phyloP scores from a whole-genome alignment of 2,888 invertebrate species.

The Stenichneumon culpator region DNA sequence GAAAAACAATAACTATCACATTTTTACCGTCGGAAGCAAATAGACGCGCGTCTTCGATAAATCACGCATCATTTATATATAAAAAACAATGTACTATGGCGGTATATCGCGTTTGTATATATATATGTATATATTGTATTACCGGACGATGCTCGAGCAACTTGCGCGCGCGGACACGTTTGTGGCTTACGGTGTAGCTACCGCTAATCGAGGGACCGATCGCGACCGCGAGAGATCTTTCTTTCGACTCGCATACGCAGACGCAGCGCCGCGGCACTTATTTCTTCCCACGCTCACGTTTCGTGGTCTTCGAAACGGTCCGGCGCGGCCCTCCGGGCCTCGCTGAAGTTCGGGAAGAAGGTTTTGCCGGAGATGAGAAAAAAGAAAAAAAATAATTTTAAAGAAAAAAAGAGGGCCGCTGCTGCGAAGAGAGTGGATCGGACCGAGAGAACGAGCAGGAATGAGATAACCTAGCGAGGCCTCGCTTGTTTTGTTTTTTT shows the following conservation, averaged over 20 bases:
- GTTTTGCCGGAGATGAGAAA: slow-evolving; percentile 6
- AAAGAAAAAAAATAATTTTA: neutral
- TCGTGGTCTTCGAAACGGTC: slow-evolving; percentile 7
- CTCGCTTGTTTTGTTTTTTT: neutral
- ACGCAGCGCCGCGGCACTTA: neutral
- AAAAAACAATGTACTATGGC: neutral
- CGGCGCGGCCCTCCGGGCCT: neutral
- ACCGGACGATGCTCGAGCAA: neutral
- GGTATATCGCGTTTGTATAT: neutral
- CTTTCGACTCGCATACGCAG: slow-evolving; percentile 12
- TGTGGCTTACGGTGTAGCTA: slow-evolving; percentile 18
- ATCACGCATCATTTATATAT: neutral
- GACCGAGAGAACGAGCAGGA: neutral
- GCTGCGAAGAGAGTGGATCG: neutral
- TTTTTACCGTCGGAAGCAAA: slow-evolving; percentile 3
- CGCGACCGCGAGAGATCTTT: slow-evolving; percentile 36
- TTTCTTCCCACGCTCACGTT: slow-evolving; percentile 66
- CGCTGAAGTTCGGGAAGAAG: slow-evolving; percentile 42
- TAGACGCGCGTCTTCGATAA: neutral
- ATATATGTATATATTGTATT: slow-evolving; percentile 1
- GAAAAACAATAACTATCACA: slow-evolving; percentile 12
- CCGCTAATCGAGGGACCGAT: slow-evolving; percentile 63
- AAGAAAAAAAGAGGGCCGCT: neutral
- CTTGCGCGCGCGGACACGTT: slow-evolving; percentile 42
- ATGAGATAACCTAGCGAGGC: slow-evolving; percentile 12